phyloP scores from a whole-genome alignment of 2,797 vertebrate genomes.

The Crotalus adamanteus region DNA sequence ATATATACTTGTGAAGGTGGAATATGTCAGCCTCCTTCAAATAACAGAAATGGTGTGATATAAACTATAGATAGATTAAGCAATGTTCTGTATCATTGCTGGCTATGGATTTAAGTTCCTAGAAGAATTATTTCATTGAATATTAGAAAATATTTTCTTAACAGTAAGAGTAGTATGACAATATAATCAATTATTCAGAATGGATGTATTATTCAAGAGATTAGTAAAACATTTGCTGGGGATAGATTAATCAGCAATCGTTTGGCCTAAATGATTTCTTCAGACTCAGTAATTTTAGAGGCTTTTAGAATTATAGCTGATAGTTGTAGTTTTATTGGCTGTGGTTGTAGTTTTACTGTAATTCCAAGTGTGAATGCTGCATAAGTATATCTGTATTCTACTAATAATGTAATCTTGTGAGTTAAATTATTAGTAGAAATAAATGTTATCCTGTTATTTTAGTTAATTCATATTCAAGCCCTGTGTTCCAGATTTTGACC shows the following conservation, averaged over 20 bases:
- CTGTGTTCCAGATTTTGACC: not conserved
- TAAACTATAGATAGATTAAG: not conserved
- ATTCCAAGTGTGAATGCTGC: not conserved
- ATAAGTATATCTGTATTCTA: not conserved
- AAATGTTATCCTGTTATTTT: not conserved
- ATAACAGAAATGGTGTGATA: not conserved
- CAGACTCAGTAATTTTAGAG: not conserved
- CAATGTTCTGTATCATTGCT: not conserved
- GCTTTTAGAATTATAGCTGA: not conserved
- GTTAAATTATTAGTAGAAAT: not conserved
- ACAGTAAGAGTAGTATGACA: not conserved
- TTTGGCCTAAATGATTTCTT: not conserved
- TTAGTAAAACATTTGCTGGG: not conserved
- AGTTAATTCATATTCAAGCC: not conserved
- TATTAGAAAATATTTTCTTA: not conserved
- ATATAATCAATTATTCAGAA: not conserved
- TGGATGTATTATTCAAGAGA: not conserved
- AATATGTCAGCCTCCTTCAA: not conserved
- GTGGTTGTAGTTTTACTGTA: not conserved
- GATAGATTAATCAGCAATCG: not conserved
- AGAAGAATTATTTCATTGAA: not conserved
- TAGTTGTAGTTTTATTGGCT: too few species aligned
- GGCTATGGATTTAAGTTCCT: not conserved
- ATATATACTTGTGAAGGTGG: not conserved
- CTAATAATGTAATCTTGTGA: not conserved